Evolutionary conservation across 2,888 invertebrate species (phyloP).

Genomic region (Drosophila nigricruria): DNA sequence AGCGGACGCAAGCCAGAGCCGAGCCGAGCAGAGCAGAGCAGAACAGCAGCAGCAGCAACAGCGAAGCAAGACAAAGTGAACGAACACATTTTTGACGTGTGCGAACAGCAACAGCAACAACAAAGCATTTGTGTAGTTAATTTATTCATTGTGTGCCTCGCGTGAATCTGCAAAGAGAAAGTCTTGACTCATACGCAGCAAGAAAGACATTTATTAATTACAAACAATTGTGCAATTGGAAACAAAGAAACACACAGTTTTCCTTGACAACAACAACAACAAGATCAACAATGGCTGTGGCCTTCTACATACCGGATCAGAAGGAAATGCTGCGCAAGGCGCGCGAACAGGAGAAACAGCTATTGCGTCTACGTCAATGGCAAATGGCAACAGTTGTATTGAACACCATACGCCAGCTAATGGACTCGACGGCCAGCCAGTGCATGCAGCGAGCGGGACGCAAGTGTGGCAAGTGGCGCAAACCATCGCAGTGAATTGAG

Average conservation of each 20-base stretch:
- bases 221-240: conserved; percentile 71
- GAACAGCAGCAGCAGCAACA: conserved; percentile 26
- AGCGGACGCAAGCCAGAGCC: conserved; percentile 34
- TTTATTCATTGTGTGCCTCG: conserved; percentile 64
- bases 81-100: conserved; percentile 55
- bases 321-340: conserved; percentile 80
- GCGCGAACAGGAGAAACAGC: conserved; percentile 78
- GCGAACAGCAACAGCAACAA: conserved; percentile 51
- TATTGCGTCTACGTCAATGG: conserved; percentile 77
- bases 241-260: conserved; percentile 56
- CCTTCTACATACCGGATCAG: conserved; percentile 84
- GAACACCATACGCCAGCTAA: conserved; percentile 71
- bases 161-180: conserved; percentile 65
- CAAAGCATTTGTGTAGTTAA: conserved; percentile 67
- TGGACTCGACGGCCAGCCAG: conserved; percentile 55
- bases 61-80: conserved; percentile 65
- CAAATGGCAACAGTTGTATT: conserved; percentile 78
- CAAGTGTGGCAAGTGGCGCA: conserved; percentile 71
- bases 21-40: conserved; percentile 16
- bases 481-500: conserved; percentile 70
- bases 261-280: conserved; percentile 22
- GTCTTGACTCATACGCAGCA: conserved; percentile 68
- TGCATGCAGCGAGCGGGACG: conserved; percentile 57
- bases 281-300: conserved; percentile 77
- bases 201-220: conserved; percentile 53